Conservation (phyloP, 2,113 vertebrate species). For the Tor tambroides region DNA sequence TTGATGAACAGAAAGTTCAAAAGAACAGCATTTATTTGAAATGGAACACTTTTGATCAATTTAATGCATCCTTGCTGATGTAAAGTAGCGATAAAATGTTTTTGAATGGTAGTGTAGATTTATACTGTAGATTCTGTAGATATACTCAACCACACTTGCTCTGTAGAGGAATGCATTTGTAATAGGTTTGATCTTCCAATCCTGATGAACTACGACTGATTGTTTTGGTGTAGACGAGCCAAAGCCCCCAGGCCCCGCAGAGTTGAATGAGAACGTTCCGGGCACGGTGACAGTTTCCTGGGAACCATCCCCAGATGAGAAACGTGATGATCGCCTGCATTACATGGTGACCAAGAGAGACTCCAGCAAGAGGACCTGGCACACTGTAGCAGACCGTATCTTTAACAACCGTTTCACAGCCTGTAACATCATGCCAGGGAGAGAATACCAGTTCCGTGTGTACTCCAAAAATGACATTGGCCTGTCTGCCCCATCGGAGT, state of each 20-base stretch:
- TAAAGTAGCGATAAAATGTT: background rate
- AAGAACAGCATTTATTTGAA: background rate
- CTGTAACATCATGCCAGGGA: slow-evolving; percentile 82
- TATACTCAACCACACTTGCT: background rate
- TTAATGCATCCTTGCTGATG: background rate
- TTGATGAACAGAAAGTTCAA: background rate
- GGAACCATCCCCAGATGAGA: slow-evolving; percentile 85
- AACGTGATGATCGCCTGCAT: slow-evolving; percentile 77
- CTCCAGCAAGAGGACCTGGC: slow-evolving; percentile 79
- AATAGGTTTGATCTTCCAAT: background rate
- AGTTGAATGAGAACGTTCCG: slow-evolving; percentile 83
- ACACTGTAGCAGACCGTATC: slow-evolving; percentile 77
- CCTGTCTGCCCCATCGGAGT: slow-evolving; percentile 81
- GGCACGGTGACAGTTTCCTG: slow-evolving; percentile 87
- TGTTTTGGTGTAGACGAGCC: slow-evolving; percentile 78
- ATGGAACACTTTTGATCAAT: background rate
- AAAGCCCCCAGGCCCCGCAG: slow-evolving; percentile 81
- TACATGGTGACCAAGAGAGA: slow-evolving; percentile 85
- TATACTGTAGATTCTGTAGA: too few species aligned
- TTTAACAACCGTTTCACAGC: slow-evolving; percentile 89
- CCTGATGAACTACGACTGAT: background rate
- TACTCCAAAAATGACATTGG: slow-evolving; percentile 89
- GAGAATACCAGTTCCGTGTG: slow-evolving; percentile 88
- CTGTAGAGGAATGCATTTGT: background rate
- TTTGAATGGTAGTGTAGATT: background rate